Base-by-base conservation (phyloP, 2,888 invertebrate genomes). In the Microchrysa polita region DNA sequence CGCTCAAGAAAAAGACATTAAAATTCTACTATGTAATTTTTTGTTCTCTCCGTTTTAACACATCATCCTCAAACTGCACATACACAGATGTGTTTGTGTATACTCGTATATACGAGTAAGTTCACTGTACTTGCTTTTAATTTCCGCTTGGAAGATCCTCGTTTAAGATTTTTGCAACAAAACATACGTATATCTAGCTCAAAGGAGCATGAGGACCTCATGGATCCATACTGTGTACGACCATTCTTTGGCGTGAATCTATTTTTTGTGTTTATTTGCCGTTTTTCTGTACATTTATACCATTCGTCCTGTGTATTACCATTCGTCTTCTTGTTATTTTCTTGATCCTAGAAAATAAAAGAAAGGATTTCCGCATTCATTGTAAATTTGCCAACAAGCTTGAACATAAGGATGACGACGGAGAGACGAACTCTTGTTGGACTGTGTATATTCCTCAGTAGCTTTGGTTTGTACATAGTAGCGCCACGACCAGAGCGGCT, bases 311-410 rank as follows among this genome's bases (percentile, higher is more conserved):
- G 14, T 61, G 7, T n/a, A 34, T n/a, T 18, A 40, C 22, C 20
- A 65, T 65, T 65, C 65, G 65, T 65, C 65, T 65, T 65, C 65
- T 48, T 61, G 65, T 48, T 65, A 48, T 65, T 48, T 65, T 65
- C 65, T 65, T 65, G 65, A 65, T 65, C 65, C 65, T 48, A 48
- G 65, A 22, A 65, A 65, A 65, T 65, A 34, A 65, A 65, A 65
- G 65, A 65, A 65, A 65, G 65, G 65, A 65, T 65, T 65, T 65
- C 65, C 65, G 65, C 65, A 65, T 65, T 65, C 65, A 65, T 65
- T 65, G 65, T 65, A 65, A 65, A 65, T 65, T 65, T 65, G 65
- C 65, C 65, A 65, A 65, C 65, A 65, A 65, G 65, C 65, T 48
- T 65, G 65, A 65, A 48, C 65, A 48, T 48, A 48, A 65, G 16